These are phyloP conservation scores for Argyresthia goedartella DNA, from an alignment of 2,888 invertebrate species.

Conservation along the genomic window DNA sequence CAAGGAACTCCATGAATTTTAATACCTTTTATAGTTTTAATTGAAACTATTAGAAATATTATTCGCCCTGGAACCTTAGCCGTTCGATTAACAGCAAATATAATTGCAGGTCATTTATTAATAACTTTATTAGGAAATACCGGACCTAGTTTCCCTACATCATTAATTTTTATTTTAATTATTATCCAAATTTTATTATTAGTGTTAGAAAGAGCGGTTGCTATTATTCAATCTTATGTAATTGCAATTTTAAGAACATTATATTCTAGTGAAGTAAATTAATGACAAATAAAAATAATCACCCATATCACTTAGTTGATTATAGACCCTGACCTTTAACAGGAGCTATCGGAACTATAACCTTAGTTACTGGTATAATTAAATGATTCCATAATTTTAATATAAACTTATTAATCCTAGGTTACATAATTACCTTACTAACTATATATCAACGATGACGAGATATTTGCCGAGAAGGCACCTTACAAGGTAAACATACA, in stretches of 20 bases:
- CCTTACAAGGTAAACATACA: conserved; percentile 76
- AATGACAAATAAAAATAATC: conserved; percentile 69
- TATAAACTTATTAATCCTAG: conserved; percentile 61
- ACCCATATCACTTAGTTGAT: conserved; percentile 76
- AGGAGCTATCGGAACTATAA: conserved; percentile 70
- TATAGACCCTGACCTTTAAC: conserved; percentile 75
- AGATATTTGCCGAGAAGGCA: conserved; percentile 76
- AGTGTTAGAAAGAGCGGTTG: conserved; percentile 71
- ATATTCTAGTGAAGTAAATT: conserved; percentile 77
- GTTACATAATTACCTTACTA: conserved; percentile 52
- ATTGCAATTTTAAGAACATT: conserved; percentile 75
- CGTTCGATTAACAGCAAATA: conserved; percentile 80
- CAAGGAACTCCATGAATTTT: conserved; percentile 74
- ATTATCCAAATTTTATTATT: conserved; percentile 62
- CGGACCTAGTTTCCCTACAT: conserved; percentile 24
- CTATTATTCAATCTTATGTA: conserved; percentile 76
- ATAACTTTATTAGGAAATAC: conserved; percentile 70
- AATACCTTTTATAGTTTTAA: conserved; percentile 80
- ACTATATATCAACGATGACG: conserved; percentile 79
- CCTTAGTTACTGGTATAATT: conserved; percentile 66
- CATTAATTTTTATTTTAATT: conserved; percentile 41
- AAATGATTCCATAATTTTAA: conserved; percentile 74
- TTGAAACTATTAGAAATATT: conserved; percentile 81
- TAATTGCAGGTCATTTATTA: conserved; percentile 80
- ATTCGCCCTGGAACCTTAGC: conserved; percentile 79